Percentiles rank a stretch among this genome's conserved stretches.
Evolutionary conservation across 2,113 vertebrate genomes (phyloP).

Genomic region (Ciconia boyciana): DNA sequence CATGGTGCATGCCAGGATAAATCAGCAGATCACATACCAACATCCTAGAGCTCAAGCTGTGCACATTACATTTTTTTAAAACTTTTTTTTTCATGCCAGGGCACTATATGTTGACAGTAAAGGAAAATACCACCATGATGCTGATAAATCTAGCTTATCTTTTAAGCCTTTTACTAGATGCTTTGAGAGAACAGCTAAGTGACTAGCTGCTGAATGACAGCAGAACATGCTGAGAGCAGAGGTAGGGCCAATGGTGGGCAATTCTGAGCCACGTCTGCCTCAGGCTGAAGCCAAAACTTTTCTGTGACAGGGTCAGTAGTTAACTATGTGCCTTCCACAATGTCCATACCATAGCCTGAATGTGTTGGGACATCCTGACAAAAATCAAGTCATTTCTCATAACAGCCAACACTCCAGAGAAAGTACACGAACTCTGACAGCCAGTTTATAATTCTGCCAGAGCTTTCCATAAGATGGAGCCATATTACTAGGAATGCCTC

Average conservation of each 20-base stretch:
- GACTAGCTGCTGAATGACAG: not conserved
- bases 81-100: not conserved
- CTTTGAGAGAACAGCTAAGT: not conserved
- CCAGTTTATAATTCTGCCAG: not conserved
- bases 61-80: not conserved
- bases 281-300: not conserved
- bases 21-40: not conserved
- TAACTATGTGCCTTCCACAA: not conserved
- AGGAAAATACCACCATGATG: not conserved
- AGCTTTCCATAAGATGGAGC: not conserved
- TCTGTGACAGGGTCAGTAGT: not conserved
- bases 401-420: not conserved
- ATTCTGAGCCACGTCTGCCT: not conserved
- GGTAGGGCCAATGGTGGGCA: not conserved
- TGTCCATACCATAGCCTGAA: not conserved
- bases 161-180: not conserved
- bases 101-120: not conserved
- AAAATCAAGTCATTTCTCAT: not conserved
- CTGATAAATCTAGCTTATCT: not conserved
- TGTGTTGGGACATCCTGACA: not conserved
- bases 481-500: not conserved
- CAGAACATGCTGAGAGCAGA: not conserved
- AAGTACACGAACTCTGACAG: not conserved
- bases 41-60: not conserved
- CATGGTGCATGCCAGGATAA: not conserved